Evolutionary conservation across 2,113 vertebrate species (phyloP), one percentile per base, ranked within the genome.

Genomic region (Leptobrachium leishanense): DNA sequence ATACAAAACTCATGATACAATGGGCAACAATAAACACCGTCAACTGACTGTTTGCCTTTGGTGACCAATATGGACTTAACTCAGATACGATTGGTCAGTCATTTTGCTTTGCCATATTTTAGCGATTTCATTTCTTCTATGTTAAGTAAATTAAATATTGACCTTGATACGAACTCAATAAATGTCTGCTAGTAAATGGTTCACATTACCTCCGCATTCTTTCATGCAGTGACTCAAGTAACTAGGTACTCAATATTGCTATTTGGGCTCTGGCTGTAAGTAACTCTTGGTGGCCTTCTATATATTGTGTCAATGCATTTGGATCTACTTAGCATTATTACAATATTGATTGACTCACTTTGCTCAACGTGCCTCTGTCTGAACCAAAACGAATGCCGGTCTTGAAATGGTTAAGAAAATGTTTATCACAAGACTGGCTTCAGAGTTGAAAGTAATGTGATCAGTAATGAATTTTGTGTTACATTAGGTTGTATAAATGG

Each of bases 401-500:
- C 57, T 85, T 85, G 89, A 92, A 91, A 87, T 91, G 90, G 92
- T 95, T 95, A 95, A 94, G 87, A 84, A 90, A 93, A 94, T 92
- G 94, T 95, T 94, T 94, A 95, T 95, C 90, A 91, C 91, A 87
- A 91, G 89, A 90, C 92, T 91, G 88, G 92, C 93, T 91, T 93
- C 88, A 90, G 93, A 95, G 95, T 95, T 95, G 95, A 95, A 95
- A 94, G 95, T 97, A 98, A 98, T 97, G 95, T 95, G 95, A 98
- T 97, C 97, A 95, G 94, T 98, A 98, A 98, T 98, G 95, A 99
- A 98, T 98, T 98, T 98, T 97, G 95, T 93, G 95, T 97, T 97
- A 96, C 96, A 98, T 98, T 97, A 97, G 95, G 92, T 94, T 89
- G 95, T 94, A 95, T 94, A 94, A 94, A 91, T 92, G 93, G 92